Evolutionary conservation across 2,888 invertebrate species (phyloP).

Genomic region (Pseudococcus viburni): DNA sequence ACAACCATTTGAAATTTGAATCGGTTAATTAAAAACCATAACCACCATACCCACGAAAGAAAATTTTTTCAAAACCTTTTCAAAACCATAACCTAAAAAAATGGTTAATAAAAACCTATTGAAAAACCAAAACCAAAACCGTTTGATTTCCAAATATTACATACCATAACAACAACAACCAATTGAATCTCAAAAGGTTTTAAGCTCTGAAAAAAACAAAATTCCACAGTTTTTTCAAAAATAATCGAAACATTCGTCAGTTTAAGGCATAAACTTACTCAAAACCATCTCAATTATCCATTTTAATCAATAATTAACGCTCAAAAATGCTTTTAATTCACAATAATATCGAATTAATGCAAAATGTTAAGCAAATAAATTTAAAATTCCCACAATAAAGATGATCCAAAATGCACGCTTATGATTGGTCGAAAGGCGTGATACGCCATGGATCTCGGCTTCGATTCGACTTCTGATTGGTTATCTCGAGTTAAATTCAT

Average conservation of each 20-base stretch:
- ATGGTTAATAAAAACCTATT: too few relatives aligned
- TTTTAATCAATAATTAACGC: background rate
- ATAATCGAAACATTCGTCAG: background rate
- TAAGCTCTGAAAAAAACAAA: too few relatives aligned
- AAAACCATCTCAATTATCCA: background rate
- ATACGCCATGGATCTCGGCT: slow-evolving; percentile 56
- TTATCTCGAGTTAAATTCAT: background rate
- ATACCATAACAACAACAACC: too few relatives aligned
- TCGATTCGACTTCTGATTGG: slow-evolving; percentile 36
- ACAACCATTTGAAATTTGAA: too few relatives aligned
- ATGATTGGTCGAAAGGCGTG: slow-evolving; percentile 60
- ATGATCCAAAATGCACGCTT: background rate
- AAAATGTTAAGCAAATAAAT: background rate
- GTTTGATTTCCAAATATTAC: too few relatives aligned
- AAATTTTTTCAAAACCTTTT: too few relatives aligned
- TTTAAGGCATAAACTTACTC: background rate
- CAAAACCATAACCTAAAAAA: too few relatives aligned
- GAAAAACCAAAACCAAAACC: too few relatives aligned
- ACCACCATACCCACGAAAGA: too few relatives aligned
- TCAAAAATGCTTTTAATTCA: background rate
- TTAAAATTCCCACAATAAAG: slow-evolving; percentile 11
- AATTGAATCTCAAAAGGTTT: too few relatives aligned
- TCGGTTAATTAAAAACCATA: too few relatives aligned
- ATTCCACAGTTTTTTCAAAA: background rate
- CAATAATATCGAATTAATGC: background rate